Evolutionary conservation across 2,797 vertebrate species (phyloP).

Genomic region (Danio albolineatus): DNA sequence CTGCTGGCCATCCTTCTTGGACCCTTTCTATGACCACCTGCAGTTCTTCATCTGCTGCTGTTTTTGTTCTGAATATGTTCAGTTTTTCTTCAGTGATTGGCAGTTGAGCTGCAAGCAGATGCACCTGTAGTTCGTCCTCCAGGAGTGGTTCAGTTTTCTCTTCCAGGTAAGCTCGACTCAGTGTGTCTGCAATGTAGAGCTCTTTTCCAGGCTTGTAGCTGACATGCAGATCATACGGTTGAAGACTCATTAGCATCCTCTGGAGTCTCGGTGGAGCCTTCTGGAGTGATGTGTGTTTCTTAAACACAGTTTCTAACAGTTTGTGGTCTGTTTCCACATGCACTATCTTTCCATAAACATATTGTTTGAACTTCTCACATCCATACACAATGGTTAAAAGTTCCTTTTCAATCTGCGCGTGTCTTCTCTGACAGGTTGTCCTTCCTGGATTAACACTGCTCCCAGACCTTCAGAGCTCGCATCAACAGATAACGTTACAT

Average conservation of each 20-base stretch:
- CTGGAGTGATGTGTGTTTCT: neutral
- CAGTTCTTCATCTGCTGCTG: constrained; percentile 42
- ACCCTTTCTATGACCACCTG: constrained; percentile 6
- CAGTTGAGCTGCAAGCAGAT: neutral
- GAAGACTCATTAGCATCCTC: too few relatives aligned
- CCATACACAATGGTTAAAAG: too few relatives aligned
- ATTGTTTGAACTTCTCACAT: too few relatives aligned
- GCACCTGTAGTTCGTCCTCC: constrained; percentile 11
- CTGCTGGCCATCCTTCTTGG: constrained; percentile 40
- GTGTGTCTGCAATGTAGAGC: neutral
- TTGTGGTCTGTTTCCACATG: too few relatives aligned
- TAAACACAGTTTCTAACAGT: neutral
- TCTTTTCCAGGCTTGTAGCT: too few relatives aligned
- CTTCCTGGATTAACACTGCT: too few relatives aligned
- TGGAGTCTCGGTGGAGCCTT: too few relatives aligned
- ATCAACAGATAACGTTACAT: too few relatives aligned
- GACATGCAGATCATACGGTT: neutral
- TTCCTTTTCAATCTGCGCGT: too few relatives aligned
- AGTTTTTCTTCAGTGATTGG: neutral
- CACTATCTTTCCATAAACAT: too few relatives aligned
- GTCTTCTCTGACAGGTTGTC: too few relatives aligned
- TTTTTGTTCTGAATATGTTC: constrained; percentile 32
- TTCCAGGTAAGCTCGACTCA: neutral
- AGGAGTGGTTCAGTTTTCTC: constrained; percentile 20
- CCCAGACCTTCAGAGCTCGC: too few relatives aligned